Conservation (phyloP, 2,888 invertebrate genomes). For the Loripinus fragilis region DNA sequence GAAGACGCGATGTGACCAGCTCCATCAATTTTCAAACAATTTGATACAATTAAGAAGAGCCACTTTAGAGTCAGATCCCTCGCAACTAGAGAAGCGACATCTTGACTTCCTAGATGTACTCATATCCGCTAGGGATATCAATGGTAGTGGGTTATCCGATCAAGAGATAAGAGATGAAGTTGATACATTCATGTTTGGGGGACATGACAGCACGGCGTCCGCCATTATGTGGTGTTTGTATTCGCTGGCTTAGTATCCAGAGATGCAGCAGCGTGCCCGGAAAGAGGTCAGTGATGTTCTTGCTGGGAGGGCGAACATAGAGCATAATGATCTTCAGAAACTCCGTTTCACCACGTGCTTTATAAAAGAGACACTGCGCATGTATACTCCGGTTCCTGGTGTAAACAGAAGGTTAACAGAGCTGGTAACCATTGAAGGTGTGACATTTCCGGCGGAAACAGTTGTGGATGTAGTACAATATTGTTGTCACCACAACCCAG, state of each 20-base stretch:
- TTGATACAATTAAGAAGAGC: not conserved
- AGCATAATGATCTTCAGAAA: slow-evolving; percentile 69
- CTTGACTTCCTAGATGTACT: no score
- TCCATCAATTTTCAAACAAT: not conserved
- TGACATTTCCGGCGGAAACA: slow-evolving; percentile 62
- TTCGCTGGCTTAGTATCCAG: no score
- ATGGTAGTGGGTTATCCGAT: no score
- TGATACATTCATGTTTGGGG: no score
- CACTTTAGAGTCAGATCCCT: not conserved
- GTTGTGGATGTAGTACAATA: slow-evolving; percentile 60
- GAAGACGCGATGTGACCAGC: not conserved
- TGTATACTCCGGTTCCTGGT: slow-evolving; percentile 71
- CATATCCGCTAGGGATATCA: no score
- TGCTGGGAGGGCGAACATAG: no score
- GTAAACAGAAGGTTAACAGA: slow-evolving; percentile 61
- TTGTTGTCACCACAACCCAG: slow-evolving; percentile 69
- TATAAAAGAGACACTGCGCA: slow-evolving; percentile 74
- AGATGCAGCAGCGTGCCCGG: no score
- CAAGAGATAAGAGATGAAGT: no score
- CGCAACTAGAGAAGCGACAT: no score
- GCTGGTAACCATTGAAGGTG: slow-evolving; percentile 67
- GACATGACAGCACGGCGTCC: no score
- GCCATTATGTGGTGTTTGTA: no score
- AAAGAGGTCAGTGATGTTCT: no score
- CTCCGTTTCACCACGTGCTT: slow-evolving; percentile 70